Base-by-base conservation (phyloP, 1,140 invertebrate species). In the Spodoptera litura region DNA sequence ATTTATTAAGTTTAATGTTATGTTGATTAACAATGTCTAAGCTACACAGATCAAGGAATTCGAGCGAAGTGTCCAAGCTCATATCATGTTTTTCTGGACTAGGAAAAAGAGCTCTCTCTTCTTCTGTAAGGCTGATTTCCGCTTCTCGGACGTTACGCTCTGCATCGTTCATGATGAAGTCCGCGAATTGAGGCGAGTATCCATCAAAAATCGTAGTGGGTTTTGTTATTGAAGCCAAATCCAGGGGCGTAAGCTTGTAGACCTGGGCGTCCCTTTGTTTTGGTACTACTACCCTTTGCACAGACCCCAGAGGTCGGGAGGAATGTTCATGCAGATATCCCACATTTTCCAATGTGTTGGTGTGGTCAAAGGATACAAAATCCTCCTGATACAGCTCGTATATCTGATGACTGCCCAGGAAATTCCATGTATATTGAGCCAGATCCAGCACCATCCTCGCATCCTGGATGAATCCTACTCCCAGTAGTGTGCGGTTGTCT, bases 391-490 rank as follows among this genome's bases (percentile, higher is more conserved):
- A 56, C 1, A 79, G 12, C 11, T 82, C 81, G 25, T 73, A 78
- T 4, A 15, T 44, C 9, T 11, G 0, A 3, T 64, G 35, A 15
- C 62, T 59, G 51, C 79, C 59, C 3, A 70, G 13, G 12, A 81
- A 83, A 9, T 76, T 9, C 66, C 55, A 72, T 11, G 76, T 81
- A 52, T 49, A 61, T 35, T 81, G 82, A 5, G 82, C 35, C 3
- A 83, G 6, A 15, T 83, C 72, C 4, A 81, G 55, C 3, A 81
- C 38, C 13, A 83, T 78, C 3, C 12, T 31, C 4, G 70, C 72
- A n/a, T 81, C 72, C 49, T 81, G 71, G 3, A 83, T 76, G 31
- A 83, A 83, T 0, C 59, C 79, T 2, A 83, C 44, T 27, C 79
- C 82, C 6, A 83, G 58, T 3, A 83, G 35, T 25, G 79, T 81